phyloP scores from a whole-genome alignment of 2,888 invertebrate genomes.

The Caradrina clavipalpis region DNA sequence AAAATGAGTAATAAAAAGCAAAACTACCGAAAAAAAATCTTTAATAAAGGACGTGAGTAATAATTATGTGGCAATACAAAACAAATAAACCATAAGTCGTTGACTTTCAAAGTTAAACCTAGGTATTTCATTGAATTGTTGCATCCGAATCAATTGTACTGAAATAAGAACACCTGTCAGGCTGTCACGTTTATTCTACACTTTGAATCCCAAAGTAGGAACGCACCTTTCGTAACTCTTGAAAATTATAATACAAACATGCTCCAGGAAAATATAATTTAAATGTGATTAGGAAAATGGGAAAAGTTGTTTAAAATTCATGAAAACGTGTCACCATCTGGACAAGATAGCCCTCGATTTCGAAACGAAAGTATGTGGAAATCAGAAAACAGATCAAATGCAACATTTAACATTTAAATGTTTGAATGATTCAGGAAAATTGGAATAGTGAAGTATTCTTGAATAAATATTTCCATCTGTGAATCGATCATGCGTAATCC shows the following conservation, averaged over 20 bases:
- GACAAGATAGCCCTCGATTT: background rate
- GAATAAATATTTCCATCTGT: background rate
- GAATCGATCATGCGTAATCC: background rate
- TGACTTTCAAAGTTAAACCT: too few relatives aligned
- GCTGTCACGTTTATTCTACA: background rate
- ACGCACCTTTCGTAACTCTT: background rate
- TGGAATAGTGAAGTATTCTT: constrained; percentile 1
- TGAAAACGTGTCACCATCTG: background rate
- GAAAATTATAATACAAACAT: background rate
- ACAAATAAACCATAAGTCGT: too few relatives aligned
- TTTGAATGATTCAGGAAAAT: background rate
- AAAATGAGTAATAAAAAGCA: too few relatives aligned
- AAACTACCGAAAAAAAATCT: too few relatives aligned
- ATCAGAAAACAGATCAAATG: background rate
- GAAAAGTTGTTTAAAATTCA: constrained; percentile 16
- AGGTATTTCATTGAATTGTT: background rate
- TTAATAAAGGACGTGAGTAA: too few relatives aligned
- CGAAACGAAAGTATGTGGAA: background rate
- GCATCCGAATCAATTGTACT: background rate
- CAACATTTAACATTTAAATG: constrained; percentile 13
- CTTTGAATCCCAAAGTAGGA: background rate
- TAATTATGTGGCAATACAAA: too few relatives aligned
- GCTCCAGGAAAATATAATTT: background rate
- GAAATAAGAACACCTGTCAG: background rate
- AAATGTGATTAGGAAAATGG: background rate